phyloP scores from a whole-genome alignment of 1,140 invertebrate species.

The Ostrea edulis region DNA sequence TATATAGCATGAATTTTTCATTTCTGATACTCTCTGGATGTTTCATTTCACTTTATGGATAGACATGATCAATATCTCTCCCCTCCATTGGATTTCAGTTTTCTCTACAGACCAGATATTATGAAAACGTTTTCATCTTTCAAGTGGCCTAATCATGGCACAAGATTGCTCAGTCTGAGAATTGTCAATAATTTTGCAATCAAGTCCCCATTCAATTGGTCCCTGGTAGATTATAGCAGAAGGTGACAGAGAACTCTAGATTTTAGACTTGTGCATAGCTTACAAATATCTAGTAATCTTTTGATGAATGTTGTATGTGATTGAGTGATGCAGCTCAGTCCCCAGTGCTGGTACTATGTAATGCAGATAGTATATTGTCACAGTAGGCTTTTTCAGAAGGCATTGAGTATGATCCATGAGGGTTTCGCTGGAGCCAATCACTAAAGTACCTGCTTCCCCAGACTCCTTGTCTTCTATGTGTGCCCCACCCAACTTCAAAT shows the following conservation, averaged over 20 bases:
- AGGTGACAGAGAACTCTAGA: not conserved
- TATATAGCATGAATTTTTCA: conserved; percentile 12
- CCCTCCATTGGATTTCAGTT: conserved; percentile 13
- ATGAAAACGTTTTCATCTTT: conserved; percentile 29
- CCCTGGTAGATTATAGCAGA: not conserved
- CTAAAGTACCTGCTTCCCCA: no score
- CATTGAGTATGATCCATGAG: no score
- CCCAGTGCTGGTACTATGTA: no score
- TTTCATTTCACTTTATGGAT: not conserved
- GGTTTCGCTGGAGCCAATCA: no score
- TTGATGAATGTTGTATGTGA: no score
- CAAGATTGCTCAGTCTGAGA: not conserved
- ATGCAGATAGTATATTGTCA: no score
- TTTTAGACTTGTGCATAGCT: not conserved
- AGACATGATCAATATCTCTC: conserved; percentile 26
- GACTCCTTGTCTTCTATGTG: no score
- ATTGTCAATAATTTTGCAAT: not conserved
- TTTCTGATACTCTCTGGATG: not conserved
- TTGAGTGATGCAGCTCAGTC: no score
- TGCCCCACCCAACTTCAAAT: no score
- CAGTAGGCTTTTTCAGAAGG: no score
- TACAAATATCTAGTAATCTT: no score
- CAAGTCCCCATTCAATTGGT: not conserved
- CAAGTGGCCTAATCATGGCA: not conserved
- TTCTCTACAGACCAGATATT: not conserved